Evolutionary conservation across 2,888 invertebrate genomes (phyloP).

Genomic region (Blastobasis adustella): DNA sequence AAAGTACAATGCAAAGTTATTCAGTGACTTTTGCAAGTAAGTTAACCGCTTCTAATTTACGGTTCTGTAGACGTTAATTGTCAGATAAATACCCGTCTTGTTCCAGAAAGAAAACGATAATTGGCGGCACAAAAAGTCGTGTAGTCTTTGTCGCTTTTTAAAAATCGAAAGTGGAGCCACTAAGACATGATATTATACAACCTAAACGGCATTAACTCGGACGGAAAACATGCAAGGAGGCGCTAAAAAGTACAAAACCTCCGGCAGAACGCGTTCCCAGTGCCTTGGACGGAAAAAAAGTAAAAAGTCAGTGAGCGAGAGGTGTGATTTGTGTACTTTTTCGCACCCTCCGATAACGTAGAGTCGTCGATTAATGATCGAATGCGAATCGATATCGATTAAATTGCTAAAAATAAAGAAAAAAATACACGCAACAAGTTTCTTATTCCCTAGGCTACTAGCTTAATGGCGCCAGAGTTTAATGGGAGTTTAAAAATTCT

Average conservation of each 20-base stretch:
- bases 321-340: constrained; percentile 68
- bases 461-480: background rate
- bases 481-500: background rate
- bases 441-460: background rate
- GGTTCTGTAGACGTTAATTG: too few species aligned
- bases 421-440: background rate
- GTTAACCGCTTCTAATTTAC: too few species aligned
- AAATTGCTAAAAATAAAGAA: constrained; percentile 14
- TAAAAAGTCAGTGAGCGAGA: constrained; percentile 42
- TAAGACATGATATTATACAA: constrained; percentile 25
- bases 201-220: constrained; percentile 44
- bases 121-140: background rate
- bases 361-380: constrained; percentile 48
- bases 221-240: constrained; percentile 32
- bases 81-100: too few species aligned
- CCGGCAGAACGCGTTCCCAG: constrained; percentile 46
- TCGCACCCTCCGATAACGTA: constrained; percentile 53
- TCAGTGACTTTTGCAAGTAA: too few species aligned
- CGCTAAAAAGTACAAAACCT: constrained; percentile 25
- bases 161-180: constrained; percentile 12
- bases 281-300: constrained; percentile 25
- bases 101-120: too few species aligned
- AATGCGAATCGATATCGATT: constrained; percentile 47
- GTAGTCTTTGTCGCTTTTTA: constrained; percentile 2
- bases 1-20: too few species aligned